Base-by-base conservation (phyloP, 1,140 invertebrate species). In the Euwallacea fornicatus region DNA sequence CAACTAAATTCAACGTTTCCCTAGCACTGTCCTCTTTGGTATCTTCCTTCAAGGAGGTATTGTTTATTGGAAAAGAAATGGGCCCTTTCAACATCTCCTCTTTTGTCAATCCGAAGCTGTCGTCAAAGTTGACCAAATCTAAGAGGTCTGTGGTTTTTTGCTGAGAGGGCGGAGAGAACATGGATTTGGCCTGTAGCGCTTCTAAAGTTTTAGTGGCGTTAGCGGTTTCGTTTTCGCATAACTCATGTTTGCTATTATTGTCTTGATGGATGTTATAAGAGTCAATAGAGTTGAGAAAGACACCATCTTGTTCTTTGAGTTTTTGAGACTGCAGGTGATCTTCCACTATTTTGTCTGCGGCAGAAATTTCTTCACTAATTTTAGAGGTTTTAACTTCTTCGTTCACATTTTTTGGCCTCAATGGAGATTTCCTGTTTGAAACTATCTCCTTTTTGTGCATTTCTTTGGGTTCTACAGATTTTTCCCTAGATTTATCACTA, bases 1-100 rank as follows among this genome's bases (percentile, higher is more conserved):
- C 90, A 7, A 94, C 91, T 13, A 94, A 81, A 82, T 92, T 89
- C 41, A 91, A 80, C 0, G 92, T 93, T 82, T 92, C 92, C 53
- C 89, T 82, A 0, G 90, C 90, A 76, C 85, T 89, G 69, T 90
- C 88, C 72, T 90, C 91, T 79, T 92, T 92, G n/a, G 89, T 88
- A 77, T 92, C 91, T 76, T 92, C 90, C 77, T 91, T 90, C 73
- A 90, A 89, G n/a, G 85, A 84, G 54, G 84, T 83, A 55, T 84
- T 84, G 72, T 82, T 82, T 33, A 89, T 88, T n/a, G 88, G 87
- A 72, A 90, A 89, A 1, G 87, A 83, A 15, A 91, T 83, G 0
- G 89, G 86, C 0, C 83, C 72, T 81, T 85, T 85, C 71, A 85
- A 82, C 10, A 85, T 83, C 67, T 86, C 85, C 72, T 87, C 86